Conservation (phyloP, 2,888 invertebrate genomes). For the Therioaphis trifolii region DNA sequence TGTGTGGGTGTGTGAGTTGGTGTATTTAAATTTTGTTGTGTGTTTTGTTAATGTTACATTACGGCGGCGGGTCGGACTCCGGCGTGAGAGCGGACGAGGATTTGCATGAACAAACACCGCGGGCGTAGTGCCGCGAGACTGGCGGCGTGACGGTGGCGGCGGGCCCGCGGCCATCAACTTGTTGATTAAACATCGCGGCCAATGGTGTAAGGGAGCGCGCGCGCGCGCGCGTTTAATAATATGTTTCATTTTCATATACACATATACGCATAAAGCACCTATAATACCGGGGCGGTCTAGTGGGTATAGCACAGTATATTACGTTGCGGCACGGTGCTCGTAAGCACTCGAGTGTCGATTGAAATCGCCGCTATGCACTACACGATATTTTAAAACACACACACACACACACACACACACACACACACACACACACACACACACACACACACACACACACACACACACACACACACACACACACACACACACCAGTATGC, state of each 20-base stretch:
- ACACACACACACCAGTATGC: neutral
- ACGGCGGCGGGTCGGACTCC: neutral
- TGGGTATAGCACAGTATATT: neutral
- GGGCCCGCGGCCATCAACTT: slow-evolving; percentile 48
- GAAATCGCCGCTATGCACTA: slow-evolving; percentile 27
- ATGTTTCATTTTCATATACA: too few species aligned
- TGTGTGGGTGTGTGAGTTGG: neutral
- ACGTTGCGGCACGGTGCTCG: neutral
- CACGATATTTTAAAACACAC: too few species aligned
- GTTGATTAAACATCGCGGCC: slow-evolving; percentile 58
- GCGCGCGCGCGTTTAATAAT: neutral
- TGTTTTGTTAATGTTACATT: slow-evolving; percentile 55
- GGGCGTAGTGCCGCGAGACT: neutral
- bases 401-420: too few species aligned
- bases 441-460: too few species aligned
- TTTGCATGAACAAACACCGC: slow-evolving; percentile 53
- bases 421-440: too few species aligned
- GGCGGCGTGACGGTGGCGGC: too few species aligned
- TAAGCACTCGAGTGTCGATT: slow-evolving; percentile 36
- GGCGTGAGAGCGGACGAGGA: neutral
- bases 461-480: neutral
- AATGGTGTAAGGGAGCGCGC: too few species aligned
- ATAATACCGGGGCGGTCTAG: too few species aligned
- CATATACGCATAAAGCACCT: too few species aligned
- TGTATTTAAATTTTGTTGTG: slow-evolving; percentile 24